Conservation (phyloP, 1,140 invertebrate species). For the Mya arenaria region DNA sequence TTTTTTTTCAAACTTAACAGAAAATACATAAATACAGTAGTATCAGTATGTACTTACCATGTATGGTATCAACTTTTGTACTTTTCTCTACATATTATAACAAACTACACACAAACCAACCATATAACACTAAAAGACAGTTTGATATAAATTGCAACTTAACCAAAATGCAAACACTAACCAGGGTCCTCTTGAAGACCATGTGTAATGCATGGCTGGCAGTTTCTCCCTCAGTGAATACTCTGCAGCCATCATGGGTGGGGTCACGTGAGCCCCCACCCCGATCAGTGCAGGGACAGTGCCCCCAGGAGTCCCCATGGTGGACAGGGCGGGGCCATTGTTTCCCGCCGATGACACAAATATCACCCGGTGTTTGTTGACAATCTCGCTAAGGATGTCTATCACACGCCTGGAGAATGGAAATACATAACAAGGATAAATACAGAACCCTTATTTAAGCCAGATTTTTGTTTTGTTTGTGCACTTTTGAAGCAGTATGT, state of each 20-base stretch:
- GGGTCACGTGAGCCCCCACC: conserved; percentile 97
- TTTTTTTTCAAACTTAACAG: no score
- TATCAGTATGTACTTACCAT: no score
- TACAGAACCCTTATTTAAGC: no score
- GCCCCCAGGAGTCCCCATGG: conserved; percentile 96
- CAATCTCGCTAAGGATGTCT: conserved; percentile 86
- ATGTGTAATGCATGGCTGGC: conserved; percentile 94
- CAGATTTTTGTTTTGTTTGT: no score
- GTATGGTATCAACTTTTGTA: no score
- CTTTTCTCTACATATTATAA: no score
- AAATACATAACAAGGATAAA: no score
- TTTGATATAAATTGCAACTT: neutral
- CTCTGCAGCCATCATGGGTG: conserved; percentile 98
- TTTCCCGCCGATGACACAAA: conserved; percentile 97
- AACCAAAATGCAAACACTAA: conserved; percentile 63
- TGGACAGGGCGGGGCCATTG: conserved; percentile 95
- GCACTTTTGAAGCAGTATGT: no score
- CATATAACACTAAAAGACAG: neutral
- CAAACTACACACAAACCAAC: no score
- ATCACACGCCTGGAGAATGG: conserved; percentile 78
- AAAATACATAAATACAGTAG: no score
- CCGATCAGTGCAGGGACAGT: conserved; percentile 92
- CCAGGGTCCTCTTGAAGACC: conserved; percentile 93
- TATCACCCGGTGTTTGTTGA: conserved; percentile 95
- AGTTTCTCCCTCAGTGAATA: conserved; percentile 94